phyloP scores from a whole-genome alignment of 2,888 invertebrate genomes.

The Drosophila heteroneura region DNA sequence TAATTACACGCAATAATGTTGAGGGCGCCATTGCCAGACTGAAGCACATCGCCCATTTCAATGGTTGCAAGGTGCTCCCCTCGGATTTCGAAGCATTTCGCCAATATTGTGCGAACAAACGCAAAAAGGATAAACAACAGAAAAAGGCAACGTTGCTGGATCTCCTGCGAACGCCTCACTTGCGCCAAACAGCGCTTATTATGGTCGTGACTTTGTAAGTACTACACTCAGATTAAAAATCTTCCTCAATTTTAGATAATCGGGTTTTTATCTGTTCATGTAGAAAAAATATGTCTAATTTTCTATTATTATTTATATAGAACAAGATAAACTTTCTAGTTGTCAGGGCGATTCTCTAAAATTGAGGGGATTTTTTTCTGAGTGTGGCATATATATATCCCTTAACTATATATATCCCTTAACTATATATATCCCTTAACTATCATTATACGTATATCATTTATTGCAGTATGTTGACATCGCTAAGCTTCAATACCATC shows the following conservation, averaged over 20 bases:
- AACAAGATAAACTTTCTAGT: too few relatives aligned
- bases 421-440: background rate
- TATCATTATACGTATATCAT: background rate
- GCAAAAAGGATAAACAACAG: constrained; percentile 45
- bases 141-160: constrained; percentile 81
- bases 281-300: background rate
- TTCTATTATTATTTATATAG: background rate
- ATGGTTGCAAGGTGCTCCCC: constrained; percentile 84
- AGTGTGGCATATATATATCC: background rate
- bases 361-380: background rate
- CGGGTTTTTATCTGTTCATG: background rate
- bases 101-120: constrained; percentile 69
- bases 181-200: constrained; percentile 86
- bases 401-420: too few relatives aligned
- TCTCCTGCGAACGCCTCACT: constrained; percentile 86
- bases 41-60: constrained; percentile 86
- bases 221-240: background rate
- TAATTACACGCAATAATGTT: constrained; percentile 86
- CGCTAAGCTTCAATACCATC: constrained; percentile 87
- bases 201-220: constrained; percentile 87
- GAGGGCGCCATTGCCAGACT: constrained; percentile 86
- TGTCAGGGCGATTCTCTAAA: background rate
- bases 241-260: background rate
- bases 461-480: constrained; percentile 86
- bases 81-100: constrained; percentile 79